A percentile compares a stretch with the other conserved stretches of the same genome.
Conservation (phyloP, 2,797 vertebrate genomes). For the Anguilla pacifica region DNA sequence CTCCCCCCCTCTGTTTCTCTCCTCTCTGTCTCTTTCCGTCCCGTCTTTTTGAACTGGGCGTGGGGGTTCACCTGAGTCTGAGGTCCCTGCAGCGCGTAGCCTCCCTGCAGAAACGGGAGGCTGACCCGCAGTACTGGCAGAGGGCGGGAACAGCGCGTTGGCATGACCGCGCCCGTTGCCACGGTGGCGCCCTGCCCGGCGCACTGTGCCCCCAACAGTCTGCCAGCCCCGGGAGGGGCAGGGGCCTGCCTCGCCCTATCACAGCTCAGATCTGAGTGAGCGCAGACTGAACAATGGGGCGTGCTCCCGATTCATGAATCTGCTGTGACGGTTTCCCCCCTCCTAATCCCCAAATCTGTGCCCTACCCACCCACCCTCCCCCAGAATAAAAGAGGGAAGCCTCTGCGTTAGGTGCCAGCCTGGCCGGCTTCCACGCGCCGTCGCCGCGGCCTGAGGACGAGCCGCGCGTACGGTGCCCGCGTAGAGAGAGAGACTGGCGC, state of each 20-base stretch:
- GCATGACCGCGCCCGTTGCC: neutral
- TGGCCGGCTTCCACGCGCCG: neutral
- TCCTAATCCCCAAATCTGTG: neutral
- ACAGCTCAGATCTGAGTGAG: neutral
- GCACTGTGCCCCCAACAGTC: neutral
- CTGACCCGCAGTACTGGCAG: no score
- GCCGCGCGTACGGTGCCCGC: slow-evolving; percentile 1
- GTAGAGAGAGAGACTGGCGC: neutral
- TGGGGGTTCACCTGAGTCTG: neutral
- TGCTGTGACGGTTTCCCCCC: neutral
- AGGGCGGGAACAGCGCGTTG: neutral
- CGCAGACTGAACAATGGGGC: neutral
- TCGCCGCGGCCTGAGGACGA: neutral
- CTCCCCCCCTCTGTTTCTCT: neutral
- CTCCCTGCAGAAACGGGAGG: neutral
- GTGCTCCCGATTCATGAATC: neutral
- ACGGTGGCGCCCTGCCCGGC: neutral
- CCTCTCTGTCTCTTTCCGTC: neutral
- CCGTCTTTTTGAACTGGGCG: neutral
- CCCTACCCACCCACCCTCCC: neutral
- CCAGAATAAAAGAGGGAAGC: neutral
- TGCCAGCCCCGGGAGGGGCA: no score
- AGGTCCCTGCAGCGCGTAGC: neutral
- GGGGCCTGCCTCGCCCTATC: neutral
- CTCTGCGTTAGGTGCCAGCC: neutral